phyloP scores from a whole-genome alignment of 2,888 invertebrate genomes.

The Eupithecia subumbrata region DNA sequence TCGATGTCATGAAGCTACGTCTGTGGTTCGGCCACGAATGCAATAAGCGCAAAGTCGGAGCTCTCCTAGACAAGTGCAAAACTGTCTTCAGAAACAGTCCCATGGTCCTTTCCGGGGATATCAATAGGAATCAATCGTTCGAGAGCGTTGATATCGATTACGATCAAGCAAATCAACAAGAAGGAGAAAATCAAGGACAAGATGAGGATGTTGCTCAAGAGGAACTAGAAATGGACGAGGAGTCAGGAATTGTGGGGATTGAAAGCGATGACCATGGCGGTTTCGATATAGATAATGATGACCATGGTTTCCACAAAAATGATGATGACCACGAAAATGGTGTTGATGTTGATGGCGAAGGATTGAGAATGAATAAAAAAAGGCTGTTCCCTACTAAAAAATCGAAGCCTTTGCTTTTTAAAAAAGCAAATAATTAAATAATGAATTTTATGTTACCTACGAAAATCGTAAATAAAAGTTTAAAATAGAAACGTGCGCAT shows the following conservation, averaged over 20 bases:
- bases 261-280: background rate
- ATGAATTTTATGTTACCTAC: no score
- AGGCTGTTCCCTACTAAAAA: no score
- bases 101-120: background rate
- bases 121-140: background rate
- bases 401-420: no score
- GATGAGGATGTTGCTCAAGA: background rate
- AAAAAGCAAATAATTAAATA: no score
- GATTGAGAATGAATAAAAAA: no score
- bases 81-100: slow-evolving; percentile 20
- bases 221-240: background rate
- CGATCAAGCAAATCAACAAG: background rate
- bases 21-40: slow-evolving; percentile 66
- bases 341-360: no score
- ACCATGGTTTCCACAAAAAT: background rate
- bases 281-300: background rate
- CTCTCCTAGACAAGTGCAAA: slow-evolving; percentile 62
- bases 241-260: background rate
- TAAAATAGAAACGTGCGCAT: no score
- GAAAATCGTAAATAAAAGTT: no score
- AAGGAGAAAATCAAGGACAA: background rate
- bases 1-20: slow-evolving; percentile 67
- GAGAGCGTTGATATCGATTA: slow-evolving; percentile 4
- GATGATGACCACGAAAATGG: no score
- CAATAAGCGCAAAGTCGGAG: slow-evolving; percentile 61